Base-by-base conservation (phyloP, 2,113 vertebrate species). In the Chaetura pelagica region DNA sequence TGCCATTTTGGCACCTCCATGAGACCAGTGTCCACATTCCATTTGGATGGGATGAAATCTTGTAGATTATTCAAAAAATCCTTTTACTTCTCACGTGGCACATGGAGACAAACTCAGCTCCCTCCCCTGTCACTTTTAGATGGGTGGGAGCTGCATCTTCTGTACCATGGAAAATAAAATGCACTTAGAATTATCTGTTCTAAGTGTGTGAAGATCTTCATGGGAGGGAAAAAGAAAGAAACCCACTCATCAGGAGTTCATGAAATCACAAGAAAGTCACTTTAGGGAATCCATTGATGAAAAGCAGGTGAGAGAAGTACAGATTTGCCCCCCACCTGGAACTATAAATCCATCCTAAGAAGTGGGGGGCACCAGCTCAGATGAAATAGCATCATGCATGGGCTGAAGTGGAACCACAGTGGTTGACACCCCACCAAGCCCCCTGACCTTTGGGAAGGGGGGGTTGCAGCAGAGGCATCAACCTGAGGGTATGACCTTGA, bases 391-490 rank as follows among this genome's bases (percentile, higher is more conserved):
- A 42, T 48, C 19, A 5, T 3, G 22, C 21, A 32, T 22, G 40
- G 21, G 5, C 10, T 52, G n/a, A 30, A 40, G 29, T 3, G 23
- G 48, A 58, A 9, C 49, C n/a, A 17, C 1, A 0, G 9, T 40
- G 29, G 8, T 0, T 57, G 54, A 61, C 40, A 29, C 29, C 42
- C 2, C 59, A 12, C n/a, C 30, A 17, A 76, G 32, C 9, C 57
- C 84, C 61, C 49, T 14, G 30, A 57, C 6, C 29, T 19, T 1
- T 0, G 5, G 1, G 9, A 84, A 48, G 15, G 1, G 9, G 87
- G 52, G 15, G 27, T 84, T 34, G 14, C 44, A 10, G 4, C 0
- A 10, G 17, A 22, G 5, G 17, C 3, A 0, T 2, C 5, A 16
- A 26, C 49, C 29, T 3, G 21, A 40, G n/a, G 34, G 5, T 17